Evolutionary conservation across 2,113 vertebrate genomes (phyloP).

Genomic region (Ahaetulla prasina): DNA sequence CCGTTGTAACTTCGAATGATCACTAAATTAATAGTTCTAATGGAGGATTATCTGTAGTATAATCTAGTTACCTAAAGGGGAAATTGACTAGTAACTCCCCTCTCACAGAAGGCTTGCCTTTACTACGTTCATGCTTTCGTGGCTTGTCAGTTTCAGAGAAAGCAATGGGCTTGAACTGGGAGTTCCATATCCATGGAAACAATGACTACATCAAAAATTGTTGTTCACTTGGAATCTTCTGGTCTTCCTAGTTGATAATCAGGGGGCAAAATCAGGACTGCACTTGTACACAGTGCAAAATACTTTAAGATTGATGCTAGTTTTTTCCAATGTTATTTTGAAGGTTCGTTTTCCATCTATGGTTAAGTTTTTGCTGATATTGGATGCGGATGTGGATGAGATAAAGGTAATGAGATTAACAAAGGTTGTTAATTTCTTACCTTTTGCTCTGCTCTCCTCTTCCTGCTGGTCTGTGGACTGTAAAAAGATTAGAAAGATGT

Average conservation of each 20-base stretch:
- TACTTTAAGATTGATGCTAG: not conserved
- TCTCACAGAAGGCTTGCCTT: not conserved
- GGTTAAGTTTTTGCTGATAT: not conserved
- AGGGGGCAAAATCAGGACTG: not conserved
- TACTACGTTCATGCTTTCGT: not conserved
- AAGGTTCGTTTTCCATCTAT: not conserved
- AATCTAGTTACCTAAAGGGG: not conserved
- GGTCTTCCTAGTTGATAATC: not conserved
- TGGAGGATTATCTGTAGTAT: not conserved
- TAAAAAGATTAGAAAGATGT: too few relatives aligned
- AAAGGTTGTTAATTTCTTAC: not conserved
- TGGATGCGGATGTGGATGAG: not conserved
- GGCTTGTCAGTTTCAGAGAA: not conserved
- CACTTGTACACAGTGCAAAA: not conserved
- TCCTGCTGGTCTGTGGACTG: not conserved
- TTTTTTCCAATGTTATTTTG: not conserved
- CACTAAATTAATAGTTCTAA: too few relatives aligned
- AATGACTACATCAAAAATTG: not conserved
- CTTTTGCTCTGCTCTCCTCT: not conserved
- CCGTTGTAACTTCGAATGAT: too few relatives aligned
- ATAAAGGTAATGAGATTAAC: too few relatives aligned
- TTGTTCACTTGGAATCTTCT: not conserved
- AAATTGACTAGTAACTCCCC: not conserved
- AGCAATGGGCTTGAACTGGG: not conserved
- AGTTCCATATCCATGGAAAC: not conserved